A percentile compares a stretch with the other conserved stretches of the same genome.
phyloP scores from a whole-genome alignment of 1,140 invertebrate genomes.

The Steinernema feltiae region DNA sequence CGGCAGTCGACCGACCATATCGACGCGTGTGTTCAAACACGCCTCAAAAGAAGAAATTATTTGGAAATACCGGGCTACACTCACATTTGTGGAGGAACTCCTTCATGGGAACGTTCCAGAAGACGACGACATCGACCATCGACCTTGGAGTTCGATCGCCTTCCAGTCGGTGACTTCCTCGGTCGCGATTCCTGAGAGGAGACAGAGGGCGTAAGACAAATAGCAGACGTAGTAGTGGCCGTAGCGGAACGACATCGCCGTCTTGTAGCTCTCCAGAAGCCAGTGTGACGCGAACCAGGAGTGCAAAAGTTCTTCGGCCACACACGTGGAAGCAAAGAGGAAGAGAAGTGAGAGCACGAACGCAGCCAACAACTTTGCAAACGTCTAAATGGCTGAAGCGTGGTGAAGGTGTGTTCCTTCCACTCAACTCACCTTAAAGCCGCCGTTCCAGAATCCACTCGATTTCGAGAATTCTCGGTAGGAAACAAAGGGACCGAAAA shows the following conservation, averaged over 20 bases:
- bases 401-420: background rate
- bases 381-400: background rate
- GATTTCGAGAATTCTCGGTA: conserved; percentile 14
- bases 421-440: background rate
- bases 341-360: conserved; percentile 17
- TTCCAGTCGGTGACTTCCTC: conserved; percentile 68
- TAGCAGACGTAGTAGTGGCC: conserved; percentile 91
- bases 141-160: conserved; percentile 79
- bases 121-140: conserved; percentile 79
- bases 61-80: conserved; percentile 21
- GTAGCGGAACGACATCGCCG: conserved; percentile 79
- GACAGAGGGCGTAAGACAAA: conserved; percentile 67
- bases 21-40: conserved; percentile 71
- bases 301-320: background rate
- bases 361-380: background rate
- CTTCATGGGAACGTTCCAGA: conserved; percentile 95
- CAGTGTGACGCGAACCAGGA: conserved; percentile 10
- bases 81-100: conserved; percentile 68
- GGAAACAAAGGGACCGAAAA: conserved; percentile 26
- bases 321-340: conserved; percentile 11
- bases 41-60: conserved; percentile 54
- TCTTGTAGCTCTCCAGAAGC: conserved; percentile 67
- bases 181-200: conserved; percentile 44
- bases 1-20: conserved; percentile 70
- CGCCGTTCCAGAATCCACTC: background rate